phyloP scores from a whole-genome alignment of 2,797 vertebrate species.

The Anabas testudineus region DNA sequence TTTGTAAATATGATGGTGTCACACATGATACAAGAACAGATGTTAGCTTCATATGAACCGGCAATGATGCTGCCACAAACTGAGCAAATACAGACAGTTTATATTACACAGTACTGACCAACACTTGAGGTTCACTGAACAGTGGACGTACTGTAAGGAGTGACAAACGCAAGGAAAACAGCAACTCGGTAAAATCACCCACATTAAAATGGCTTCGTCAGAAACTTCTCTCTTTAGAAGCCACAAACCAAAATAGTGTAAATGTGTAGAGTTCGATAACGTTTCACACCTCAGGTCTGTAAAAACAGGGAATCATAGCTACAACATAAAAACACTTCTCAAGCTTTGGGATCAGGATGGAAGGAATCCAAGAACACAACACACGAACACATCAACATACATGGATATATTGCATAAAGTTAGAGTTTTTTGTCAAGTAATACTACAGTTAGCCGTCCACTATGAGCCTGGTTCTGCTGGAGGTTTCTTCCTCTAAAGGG shows the following conservation, averaged over 20 bases:
- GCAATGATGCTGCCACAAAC: conserved; percentile 19
- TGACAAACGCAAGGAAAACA: conserved; percentile 16
- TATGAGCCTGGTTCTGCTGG: too few relatives aligned
- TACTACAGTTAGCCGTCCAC: conserved; percentile 66
- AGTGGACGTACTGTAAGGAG: conserved; percentile 13
- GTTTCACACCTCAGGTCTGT: not conserved
- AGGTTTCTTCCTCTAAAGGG: too few relatives aligned
- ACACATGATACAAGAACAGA: conserved; percentile 37
- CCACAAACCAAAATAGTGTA: not conserved
- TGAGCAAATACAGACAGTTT: conserved; percentile 13
- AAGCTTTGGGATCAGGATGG: not conserved
- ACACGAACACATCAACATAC: conserved; percentile 51
- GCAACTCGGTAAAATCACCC: conserved; percentile 17
- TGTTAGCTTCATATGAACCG: conserved; percentile 16
- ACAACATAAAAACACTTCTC: conserved; percentile 31
- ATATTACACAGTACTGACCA: conserved; percentile 2
- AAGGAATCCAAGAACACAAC: conserved; percentile 39
- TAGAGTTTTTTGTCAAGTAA: conserved; percentile 62
- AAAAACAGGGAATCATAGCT: conserved; percentile 25
- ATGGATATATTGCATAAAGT: conserved; percentile 79
- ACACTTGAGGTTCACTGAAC: conserved; percentile 12
- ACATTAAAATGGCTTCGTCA: conserved; percentile 32
- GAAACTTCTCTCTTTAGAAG: not conserved
- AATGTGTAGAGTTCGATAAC: conserved; percentile 3
- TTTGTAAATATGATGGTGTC: conserved; percentile 39